These are phyloP conservation scores for Argya squamiceps DNA, from an alignment of 2,797 vertebrate genomes.

Conservation along the genomic window DNA sequence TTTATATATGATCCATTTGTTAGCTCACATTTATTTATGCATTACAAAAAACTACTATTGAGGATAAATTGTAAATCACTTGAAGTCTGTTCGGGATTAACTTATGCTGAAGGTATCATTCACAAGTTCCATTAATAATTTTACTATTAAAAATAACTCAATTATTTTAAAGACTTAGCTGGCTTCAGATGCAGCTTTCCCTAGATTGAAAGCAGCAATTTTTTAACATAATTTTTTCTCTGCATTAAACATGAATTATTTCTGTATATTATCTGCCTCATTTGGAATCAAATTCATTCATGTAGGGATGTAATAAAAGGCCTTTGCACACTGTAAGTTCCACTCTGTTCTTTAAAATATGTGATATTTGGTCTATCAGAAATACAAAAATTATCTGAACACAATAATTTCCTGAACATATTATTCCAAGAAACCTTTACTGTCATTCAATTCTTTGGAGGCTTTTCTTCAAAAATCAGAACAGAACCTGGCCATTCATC, in stretches of 20 bases:
- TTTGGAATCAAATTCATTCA: not conserved
- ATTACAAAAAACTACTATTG: conserved; percentile 8
- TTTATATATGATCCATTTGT: not conserved
- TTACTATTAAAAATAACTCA: conserved; percentile 35
- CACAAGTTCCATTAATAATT: conserved; percentile 10
- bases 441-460: not conserved
- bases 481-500: not conserved
- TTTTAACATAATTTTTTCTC: not conserved
- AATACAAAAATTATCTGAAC: not conserved
- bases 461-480: not conserved
- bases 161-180: not conserved
- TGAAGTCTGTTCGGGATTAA: not conserved
- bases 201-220: not conserved
- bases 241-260: not conserved
- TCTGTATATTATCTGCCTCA: not conserved
- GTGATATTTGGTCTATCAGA: not conserved
- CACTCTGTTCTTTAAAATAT: not conserved
- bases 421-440: not conserved
- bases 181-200: not conserved
- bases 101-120: conserved; percentile 12
- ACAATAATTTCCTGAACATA: not conserved
- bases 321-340: not conserved
- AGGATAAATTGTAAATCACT: conserved; percentile 29
- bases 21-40: conserved; percentile 24
- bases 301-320: not conserved